These are phyloP conservation scores for Pteronura brasiliensis DNA, from an alignment of 2,113 vertebrate species.

Conservation along the genomic window DNA sequence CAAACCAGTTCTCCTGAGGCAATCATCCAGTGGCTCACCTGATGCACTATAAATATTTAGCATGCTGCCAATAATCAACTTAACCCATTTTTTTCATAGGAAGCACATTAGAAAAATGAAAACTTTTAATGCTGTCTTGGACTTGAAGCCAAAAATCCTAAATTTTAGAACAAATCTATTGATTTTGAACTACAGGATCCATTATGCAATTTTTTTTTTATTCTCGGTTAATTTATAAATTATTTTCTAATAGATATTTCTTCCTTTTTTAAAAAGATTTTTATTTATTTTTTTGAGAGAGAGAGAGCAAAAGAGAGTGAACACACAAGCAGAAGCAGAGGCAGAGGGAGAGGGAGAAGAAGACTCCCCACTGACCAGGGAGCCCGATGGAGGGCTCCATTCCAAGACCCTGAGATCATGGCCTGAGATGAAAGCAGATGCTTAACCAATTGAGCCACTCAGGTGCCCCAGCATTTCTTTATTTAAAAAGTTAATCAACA, in stretches of 20 bases:
- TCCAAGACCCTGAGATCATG: too few species aligned
- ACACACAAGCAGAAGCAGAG: too few species aligned
- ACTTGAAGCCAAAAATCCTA: neutral
- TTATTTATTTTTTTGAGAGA: too few species aligned
- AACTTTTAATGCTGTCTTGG: neutral
- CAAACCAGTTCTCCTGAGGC: neutral
- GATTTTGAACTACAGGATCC: neutral
- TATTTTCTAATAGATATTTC: neutral
- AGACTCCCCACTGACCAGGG: too few species aligned
- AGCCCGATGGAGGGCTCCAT: too few species aligned
- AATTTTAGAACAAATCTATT: neutral
- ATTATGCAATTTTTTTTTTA: neutral
- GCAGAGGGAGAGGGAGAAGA: too few species aligned
- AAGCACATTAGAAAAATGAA: neutral
- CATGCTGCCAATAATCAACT: neutral
- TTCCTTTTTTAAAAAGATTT: neutral
- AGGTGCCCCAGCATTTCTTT: neutral
- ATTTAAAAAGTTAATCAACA: neutral
- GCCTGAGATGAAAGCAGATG: too few species aligned
- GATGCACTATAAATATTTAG: accelerated
- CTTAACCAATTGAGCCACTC: too few species aligned
- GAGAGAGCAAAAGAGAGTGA: too few species aligned
- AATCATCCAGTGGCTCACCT: neutral
- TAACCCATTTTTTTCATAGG: neutral
- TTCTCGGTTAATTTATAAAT: neutral